These are phyloP conservation scores for Troglohyphantes excavatus DNA, from an alignment of 2,888 invertebrate genomes.

Conservation along the genomic window DNA sequence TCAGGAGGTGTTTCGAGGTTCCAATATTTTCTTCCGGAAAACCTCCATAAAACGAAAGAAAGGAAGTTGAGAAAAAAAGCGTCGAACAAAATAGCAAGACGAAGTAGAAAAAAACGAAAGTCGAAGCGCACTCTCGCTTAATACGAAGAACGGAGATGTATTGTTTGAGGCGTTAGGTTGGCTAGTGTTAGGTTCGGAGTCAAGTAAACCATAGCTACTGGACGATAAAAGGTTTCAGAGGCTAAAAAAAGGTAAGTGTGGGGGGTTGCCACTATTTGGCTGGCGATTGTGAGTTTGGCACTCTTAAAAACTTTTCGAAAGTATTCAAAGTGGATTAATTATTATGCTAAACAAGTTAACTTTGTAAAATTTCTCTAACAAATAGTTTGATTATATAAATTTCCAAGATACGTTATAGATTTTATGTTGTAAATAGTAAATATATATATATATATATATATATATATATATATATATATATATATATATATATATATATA, in stretches of 20 bases:
- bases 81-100: constrained; percentile 39
- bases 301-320: too few species aligned
- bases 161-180: constrained; percentile 63
- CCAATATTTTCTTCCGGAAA: constrained; percentile 71
- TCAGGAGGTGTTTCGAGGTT: constrained; percentile 61
- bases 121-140: constrained; percentile 61
- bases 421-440: too few species aligned
- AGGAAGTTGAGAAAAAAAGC: constrained; percentile 46
- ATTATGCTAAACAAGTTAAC: too few species aligned
- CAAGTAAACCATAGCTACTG: constrained; percentile 48
- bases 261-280: constrained; percentile 36
- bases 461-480: too few species aligned
- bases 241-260: constrained; percentile 27
- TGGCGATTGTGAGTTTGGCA: constrained; percentile 10
- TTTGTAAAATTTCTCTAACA: too few species aligned
- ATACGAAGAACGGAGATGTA: constrained; percentile 66
- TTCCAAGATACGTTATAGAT: too few species aligned
- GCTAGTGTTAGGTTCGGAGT: constrained; percentile 48
- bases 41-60: constrained; percentile 68
- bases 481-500: too few species aligned
- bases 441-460: too few species aligned
- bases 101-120: constrained; percentile 24
- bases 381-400: too few species aligned
- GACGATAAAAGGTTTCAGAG: constrained; percentile 68
- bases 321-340: too few species aligned